phyloP scores from a whole-genome alignment of 1,140 invertebrate species.

The Panagrolaimus sp. region DNA sequence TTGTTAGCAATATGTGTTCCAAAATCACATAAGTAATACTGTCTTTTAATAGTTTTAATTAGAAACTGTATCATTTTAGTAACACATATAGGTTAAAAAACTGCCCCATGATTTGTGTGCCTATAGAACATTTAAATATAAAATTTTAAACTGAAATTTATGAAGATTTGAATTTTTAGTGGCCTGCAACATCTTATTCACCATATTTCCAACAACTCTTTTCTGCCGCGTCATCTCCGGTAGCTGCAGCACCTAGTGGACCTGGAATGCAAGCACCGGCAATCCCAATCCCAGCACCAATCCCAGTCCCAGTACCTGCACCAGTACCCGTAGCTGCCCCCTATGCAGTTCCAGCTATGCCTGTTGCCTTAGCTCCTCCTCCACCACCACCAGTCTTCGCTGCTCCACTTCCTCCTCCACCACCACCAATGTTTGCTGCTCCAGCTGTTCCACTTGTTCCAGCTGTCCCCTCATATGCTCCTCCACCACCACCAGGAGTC shows the following conservation, averaged over 20 bases:
- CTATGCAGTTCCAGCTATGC: neutral
- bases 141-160: no score
- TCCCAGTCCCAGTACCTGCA: constrained; percentile 8
- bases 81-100: no score
- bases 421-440: neutral
- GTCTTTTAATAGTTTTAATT: no score
- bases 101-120: no score
- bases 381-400: neutral
- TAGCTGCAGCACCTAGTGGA: constrained; percentile 23
- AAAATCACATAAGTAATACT: no score
- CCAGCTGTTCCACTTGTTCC: neutral
- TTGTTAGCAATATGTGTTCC: no score
- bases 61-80: no score
- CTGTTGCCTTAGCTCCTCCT: neutral
- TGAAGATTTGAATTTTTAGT: constrained; percentile 20
- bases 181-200: constrained; percentile 32
- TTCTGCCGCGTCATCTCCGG: constrained; percentile 22
- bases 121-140: no score
- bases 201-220: constrained; percentile 37
- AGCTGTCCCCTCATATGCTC: neutral
- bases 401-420: neutral
- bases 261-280: constrained; percentile 13
- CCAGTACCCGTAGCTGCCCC: neutral
- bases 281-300: neutral
- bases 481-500: neutral